Conservation (phyloP, 64 coral and sea anemone species). For the Catalaphyllia jardinei region DNA sequence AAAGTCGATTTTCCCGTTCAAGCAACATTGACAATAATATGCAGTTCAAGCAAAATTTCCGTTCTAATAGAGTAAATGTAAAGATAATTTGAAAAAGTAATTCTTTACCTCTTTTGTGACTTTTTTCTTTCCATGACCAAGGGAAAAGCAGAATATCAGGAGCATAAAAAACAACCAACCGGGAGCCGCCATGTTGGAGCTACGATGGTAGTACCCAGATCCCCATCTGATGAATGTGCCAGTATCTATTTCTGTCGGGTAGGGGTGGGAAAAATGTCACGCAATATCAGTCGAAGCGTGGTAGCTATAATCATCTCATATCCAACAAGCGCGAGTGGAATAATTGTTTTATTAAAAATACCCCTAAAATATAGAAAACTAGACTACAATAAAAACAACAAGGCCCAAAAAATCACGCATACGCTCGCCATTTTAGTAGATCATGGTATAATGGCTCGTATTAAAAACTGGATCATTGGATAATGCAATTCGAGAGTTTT, state of each 20-base stretch:
- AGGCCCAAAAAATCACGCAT: too few species aligned
- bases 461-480: too few species aligned
- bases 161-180: constrained; percentile 53
- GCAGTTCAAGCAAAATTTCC: not conserved
- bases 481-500: too few species aligned
- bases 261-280: not conserved
- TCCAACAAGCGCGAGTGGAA: too few species aligned
- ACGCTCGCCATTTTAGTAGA: too few species aligned
- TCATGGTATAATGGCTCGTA: too few species aligned
- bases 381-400: too few species aligned
- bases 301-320: too few species aligned
- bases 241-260: not conserved
- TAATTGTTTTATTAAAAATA: too few species aligned
- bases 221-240: not conserved
- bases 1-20: not conserved
- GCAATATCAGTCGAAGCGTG: too few species aligned
- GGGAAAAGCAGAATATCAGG: constrained; percentile 29
- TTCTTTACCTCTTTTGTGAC: constrained; percentile 88
- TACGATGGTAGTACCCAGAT: constrained; percentile 35
- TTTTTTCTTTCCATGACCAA: constrained; percentile 84
- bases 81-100: not conserved
- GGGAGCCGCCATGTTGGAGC: constrained; percentile 87
- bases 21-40: not conserved
- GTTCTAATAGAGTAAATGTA: not conserved
- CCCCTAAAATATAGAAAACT: too few species aligned